A percentile compares a stretch with the other conserved stretches of the same genome.
These are phyloP conservation scores for Thyatira batis DNA, from an alignment of 2,888 invertebrate genomes.

Conservation along the genomic window DNA sequence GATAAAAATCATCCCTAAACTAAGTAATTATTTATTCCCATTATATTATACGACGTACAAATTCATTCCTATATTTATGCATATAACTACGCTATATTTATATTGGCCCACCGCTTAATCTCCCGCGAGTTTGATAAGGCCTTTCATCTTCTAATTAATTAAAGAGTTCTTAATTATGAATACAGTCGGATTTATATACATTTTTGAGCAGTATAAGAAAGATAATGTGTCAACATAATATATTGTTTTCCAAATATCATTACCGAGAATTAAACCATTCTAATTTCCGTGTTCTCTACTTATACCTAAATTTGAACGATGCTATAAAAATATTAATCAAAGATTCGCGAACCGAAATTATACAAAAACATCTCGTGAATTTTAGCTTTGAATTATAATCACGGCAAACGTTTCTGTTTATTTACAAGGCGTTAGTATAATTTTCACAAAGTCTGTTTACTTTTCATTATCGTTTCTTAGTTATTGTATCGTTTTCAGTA, in stretches of 20 bases:
- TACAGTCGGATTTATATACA: too few relatives aligned
- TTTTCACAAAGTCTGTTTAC: constrained; percentile 28
- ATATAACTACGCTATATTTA: not conserved
- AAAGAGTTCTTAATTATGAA: too few relatives aligned
- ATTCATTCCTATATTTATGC: too few relatives aligned
- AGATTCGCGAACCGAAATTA: not conserved
- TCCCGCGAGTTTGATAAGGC: not conserved
- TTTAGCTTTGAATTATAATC: not conserved
- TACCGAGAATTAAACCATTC: too few relatives aligned
- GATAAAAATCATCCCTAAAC: too few relatives aligned
- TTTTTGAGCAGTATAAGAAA: too few relatives aligned
- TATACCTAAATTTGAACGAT: not conserved
- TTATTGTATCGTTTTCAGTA: not conserved
- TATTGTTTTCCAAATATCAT: too few relatives aligned
- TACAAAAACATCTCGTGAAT: not conserved
- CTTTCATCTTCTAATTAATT: not conserved
- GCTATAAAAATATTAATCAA: not conserved
- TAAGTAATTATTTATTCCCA: not conserved
- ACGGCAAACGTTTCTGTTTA: not conserved
- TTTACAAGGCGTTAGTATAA: constrained; percentile 11
- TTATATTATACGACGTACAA: too few relatives aligned
- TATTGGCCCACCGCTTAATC: not conserved
- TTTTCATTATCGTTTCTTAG: constrained; percentile 35
- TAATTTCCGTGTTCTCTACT: not conserved
- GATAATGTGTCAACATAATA: too few relatives aligned